Evolutionary conservation across 2,113 vertebrate genomes (phyloP).

Genomic region (Nerophis ophidion): DNA sequence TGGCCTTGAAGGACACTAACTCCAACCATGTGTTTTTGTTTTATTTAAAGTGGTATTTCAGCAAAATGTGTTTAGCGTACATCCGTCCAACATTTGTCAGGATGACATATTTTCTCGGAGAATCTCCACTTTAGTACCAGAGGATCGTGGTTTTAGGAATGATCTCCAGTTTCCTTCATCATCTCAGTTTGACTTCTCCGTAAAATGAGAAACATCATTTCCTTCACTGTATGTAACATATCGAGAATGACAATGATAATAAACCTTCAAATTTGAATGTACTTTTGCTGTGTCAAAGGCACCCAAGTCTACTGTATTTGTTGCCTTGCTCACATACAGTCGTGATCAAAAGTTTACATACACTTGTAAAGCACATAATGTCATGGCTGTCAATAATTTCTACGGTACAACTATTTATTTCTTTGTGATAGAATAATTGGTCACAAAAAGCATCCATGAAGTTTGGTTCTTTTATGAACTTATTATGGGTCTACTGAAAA

Average conservation of each 20-base stretch:
- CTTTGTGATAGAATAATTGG: too few species aligned
- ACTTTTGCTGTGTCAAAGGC: too few species aligned
- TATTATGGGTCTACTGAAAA: too few species aligned
- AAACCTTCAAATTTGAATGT: too few species aligned
- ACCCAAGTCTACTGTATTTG: too few species aligned
- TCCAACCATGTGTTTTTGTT: not conserved
- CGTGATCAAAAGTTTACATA: not conserved
- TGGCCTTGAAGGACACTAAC: not conserved
- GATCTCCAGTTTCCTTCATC: not conserved
- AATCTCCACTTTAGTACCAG: not conserved
- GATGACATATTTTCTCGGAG: constrained; percentile 34
- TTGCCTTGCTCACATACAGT: constrained; percentile 25
- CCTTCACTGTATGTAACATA: too few species aligned
- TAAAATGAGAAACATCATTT: not conserved
- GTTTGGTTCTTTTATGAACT: too few species aligned
- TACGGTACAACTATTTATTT: too few species aligned
- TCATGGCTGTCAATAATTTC: too few species aligned
- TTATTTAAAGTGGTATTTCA: not conserved
- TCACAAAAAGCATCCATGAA: too few species aligned
- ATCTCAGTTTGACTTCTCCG: not conserved
- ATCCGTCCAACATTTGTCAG: constrained; percentile 8
- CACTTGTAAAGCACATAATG: too few species aligned
- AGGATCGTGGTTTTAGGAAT: not conserved
- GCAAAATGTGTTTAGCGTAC: constrained; percentile 4
- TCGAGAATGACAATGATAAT: too few species aligned